Percentiles rank a stretch among this genome's conserved stretches.
phyloP scores from a whole-genome alignment of 2,888 invertebrate species.

The Gymnocheta viridis region DNA sequence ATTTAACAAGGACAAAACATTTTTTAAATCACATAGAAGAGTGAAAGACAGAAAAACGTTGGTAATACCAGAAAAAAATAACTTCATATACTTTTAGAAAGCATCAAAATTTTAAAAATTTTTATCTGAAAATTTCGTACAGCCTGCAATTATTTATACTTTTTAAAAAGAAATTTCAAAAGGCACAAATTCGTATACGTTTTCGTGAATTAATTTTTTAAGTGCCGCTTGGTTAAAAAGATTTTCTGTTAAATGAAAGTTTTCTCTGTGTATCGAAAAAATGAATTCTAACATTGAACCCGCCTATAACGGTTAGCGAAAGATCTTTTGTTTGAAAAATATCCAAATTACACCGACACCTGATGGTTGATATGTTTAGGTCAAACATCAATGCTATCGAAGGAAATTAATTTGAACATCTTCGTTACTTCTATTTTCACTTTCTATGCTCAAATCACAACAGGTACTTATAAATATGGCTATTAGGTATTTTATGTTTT shows the following conservation, averaged over 20 bases:
- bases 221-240: not conserved
- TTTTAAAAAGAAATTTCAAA: too few species aligned
- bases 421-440: constrained; percentile 76
- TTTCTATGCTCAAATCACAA: constrained; percentile 79
- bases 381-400: constrained; percentile 27
- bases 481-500: not conserved
- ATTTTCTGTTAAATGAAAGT: not conserved
- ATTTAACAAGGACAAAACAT: too few species aligned
- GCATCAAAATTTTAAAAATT: too few species aligned
- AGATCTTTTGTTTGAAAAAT: constrained; percentile 64
- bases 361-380: constrained; percentile 77
- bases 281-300: not conserved
- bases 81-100: too few species aligned
- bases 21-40: too few species aligned
- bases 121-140: too few species aligned
- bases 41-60: too few species aligned
- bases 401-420: constrained; percentile 44
- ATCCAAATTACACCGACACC: constrained; percentile 70
- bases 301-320: constrained; percentile 69
- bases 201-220: too few species aligned
- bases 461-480: constrained; percentile 74
- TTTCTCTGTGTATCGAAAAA: constrained; percentile 27
- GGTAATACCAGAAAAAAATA: too few species aligned
- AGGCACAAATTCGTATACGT: too few species aligned
- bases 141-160: too few species aligned